Conservation (phyloP, 2,113 vertebrate species). For the Macrotis lagotis region DNA sequence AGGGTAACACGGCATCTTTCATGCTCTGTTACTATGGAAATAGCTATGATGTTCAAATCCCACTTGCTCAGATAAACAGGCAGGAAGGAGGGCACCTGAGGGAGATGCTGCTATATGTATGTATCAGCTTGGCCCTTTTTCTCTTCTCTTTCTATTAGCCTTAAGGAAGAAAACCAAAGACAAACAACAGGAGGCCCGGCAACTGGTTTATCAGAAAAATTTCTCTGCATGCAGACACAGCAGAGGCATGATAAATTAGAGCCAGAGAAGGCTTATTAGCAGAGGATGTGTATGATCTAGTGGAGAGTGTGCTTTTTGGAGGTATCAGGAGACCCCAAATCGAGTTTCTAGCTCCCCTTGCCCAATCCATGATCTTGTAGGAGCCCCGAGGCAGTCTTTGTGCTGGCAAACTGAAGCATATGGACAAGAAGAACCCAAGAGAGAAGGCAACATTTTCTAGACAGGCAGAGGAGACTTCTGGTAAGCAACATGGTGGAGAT, state of each 20-base stretch:
- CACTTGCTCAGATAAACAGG: constrained; percentile 66
- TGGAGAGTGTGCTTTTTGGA: neutral
- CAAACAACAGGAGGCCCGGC: constrained; percentile 39
- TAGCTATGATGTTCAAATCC: constrained; percentile 69
- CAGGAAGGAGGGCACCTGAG: constrained; percentile 46
- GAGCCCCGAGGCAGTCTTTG: neutral
- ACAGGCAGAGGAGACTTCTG: neutral
- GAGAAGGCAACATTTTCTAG: neutral
- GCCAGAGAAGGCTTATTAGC: neutral
- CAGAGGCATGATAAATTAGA: neutral
- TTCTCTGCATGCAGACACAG: neutral
- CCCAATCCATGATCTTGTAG: neutral
- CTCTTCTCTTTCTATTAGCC: neutral
- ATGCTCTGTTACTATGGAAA: constrained; percentile 76
- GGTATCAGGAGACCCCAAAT: neutral
- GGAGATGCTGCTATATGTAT: neutral
- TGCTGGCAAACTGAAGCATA: neutral
- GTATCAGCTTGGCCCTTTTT: neutral
- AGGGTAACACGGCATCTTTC: constrained; percentile 61
- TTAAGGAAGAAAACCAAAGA: constrained; percentile 42
- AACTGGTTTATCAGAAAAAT: constrained; percentile 46
- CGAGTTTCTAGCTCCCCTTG: constrained; percentile 15
- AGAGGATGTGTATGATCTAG: neutral
- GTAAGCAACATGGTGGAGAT: neutral
- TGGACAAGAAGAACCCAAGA: neutral